Percentiles rank a stretch among this genome's conserved stretches.
phyloP scores from a whole-genome alignment of 2,113 vertebrate species.

The Gavia stellata region DNA sequence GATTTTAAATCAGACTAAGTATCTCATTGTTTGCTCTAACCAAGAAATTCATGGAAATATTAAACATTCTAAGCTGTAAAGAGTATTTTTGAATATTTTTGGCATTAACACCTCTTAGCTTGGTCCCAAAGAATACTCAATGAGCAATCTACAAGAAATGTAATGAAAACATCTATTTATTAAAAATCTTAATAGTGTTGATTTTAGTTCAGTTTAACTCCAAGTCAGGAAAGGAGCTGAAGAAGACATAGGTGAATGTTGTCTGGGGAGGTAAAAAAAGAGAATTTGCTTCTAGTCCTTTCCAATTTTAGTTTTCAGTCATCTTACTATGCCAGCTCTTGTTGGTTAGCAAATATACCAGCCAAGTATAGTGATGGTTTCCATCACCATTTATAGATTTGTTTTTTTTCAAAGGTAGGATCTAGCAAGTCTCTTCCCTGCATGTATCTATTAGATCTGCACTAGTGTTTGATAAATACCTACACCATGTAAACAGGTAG shows the following conservation, averaged over 20 bases:
- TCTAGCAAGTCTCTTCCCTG: not conserved
- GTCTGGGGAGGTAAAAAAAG: not conserved
- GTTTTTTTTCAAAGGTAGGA: not conserved
- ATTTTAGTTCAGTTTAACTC: not conserved
- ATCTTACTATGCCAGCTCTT: not conserved
- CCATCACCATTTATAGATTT: not conserved
- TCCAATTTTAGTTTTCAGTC: not conserved
- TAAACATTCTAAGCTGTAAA: not conserved
- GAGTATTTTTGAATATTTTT: not conserved
- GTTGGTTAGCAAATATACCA: not conserved
- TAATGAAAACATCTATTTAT: not conserved
- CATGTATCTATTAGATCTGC: not conserved
- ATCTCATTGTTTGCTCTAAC: not conserved
- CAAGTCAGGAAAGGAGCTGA: not conserved
- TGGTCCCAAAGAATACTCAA: not conserved
- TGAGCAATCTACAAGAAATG: not conserved
- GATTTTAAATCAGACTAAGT: not conserved
- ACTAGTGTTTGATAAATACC: not conserved
- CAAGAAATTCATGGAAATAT: not conserved
- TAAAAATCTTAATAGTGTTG: not conserved
- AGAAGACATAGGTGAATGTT: not conserved
- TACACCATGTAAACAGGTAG: not conserved
- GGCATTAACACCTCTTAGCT: not conserved
- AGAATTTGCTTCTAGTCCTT: not conserved
- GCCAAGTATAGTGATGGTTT: not conserved